Evolutionary conservation across 2,797 vertebrate species (phyloP), one percentile per base, ranked within the genome.

Genomic region (Oceanodroma leucorhoa): DNA sequence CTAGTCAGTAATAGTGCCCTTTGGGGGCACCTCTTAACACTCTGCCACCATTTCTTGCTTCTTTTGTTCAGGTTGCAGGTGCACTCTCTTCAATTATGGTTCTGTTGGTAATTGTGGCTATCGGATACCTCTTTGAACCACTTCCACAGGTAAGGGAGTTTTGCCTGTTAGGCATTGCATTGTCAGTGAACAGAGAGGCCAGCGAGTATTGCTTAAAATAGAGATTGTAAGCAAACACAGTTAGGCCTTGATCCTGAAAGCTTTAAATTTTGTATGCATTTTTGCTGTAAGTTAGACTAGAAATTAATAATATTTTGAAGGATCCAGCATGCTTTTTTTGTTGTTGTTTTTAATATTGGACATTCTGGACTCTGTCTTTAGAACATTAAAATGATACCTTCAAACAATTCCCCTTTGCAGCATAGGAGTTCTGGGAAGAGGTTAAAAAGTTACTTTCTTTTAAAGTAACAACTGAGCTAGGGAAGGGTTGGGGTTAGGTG

Each of bases 61-160:
- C 62, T 94, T 96, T 79, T 96, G 10, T 96, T 95, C 95, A 99
- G 99, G 98, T 99, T 86, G 99, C 99, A 88, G 99, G 99, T 72
- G 94, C 99, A n/a, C 92, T 99, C 86, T 98, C 98, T 50, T 99
- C 99, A 9, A 2, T 99, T n/a, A 97, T 99, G 95, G 99, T 99
- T 95, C 98, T 99, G 41, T 92, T 99, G 96, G 99, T 99, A 70
- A 98, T 99, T 89, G 97, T 99, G 91, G 99, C 99, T 93, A 97
- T 99, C 18, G 99, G 99, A 61, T 99, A 99, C 69, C 98, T 99
- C 92, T 99, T 99, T 94, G 96, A 99, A 98, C 98, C 99, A 0
- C 97, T 99, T 89, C 99, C 99, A 38, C 99, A 99, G 98, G 99
- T 99, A 96, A 91, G 70, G 32, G 97, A 92, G 61, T 23, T 77